phyloP scores from a whole-genome alignment of 2,113 vertebrate species.

The Synchiropus splendidus region DNA sequence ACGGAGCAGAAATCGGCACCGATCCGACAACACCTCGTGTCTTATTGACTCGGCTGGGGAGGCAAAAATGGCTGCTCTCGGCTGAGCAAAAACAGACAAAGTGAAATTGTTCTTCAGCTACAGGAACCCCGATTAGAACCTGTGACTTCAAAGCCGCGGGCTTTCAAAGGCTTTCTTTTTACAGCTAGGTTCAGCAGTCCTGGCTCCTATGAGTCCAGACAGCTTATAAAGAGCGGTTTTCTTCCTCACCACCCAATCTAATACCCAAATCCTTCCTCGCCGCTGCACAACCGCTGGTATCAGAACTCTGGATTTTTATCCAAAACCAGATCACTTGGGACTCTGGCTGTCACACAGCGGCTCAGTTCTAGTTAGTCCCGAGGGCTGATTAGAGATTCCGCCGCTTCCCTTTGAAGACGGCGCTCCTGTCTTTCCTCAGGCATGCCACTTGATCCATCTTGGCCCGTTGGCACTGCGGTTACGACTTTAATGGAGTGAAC shows the following conservation, averaged over 20 bases:
- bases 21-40: too few species aligned
- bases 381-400: slow-evolving; percentile 47
- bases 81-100: slow-evolving; percentile 19
- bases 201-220: slow-evolving; percentile 70
- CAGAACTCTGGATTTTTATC: slow-evolving; percentile 69
- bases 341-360: slow-evolving; percentile 62
- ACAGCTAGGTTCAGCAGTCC: slow-evolving; percentile 71
- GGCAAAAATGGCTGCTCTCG: slow-evolving; percentile 5
- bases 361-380: slow-evolving; percentile 58
- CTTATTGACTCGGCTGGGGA: too few species aligned
- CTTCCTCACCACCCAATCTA: slow-evolving; percentile 76
- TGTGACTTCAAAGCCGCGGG: slow-evolving; percentile 68
- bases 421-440: slow-evolving; percentile 55
- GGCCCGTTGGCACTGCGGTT: slow-evolving; percentile 38
- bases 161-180: slow-evolving; percentile 75
- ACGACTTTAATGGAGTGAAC: slow-evolving; percentile 56
- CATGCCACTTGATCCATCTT: slow-evolving; percentile 51
- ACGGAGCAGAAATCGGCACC: too few species aligned
- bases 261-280: slow-evolving; percentile 71
- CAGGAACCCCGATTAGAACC: slow-evolving; percentile 66
- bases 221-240: slow-evolving; percentile 81
- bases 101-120: slow-evolving; percentile 31
- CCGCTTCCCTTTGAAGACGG: slow-evolving; percentile 55
- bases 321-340: slow-evolving; percentile 67
- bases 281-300: slow-evolving; percentile 72